These are phyloP conservation scores for Cladorhizidae sp. DNA, from an alignment of 37 sponge, comb jelly and placozoan species.

Conservation along the genomic window DNA sequence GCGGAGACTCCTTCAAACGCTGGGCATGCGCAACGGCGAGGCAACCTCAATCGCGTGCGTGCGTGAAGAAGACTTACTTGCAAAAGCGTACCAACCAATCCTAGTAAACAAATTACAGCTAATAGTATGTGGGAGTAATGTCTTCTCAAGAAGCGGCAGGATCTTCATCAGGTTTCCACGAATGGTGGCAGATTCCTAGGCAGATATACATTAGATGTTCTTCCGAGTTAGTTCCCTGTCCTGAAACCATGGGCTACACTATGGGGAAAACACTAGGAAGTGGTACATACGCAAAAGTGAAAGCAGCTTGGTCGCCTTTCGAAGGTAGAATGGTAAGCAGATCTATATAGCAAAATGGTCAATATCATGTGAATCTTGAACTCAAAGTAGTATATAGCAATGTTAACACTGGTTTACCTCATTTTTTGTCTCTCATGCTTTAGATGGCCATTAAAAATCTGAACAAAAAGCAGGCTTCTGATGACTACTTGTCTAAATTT, in stretches of 20 bases:
- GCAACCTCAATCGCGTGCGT: no score
- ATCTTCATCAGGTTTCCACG: neutral
- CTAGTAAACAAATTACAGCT: no score
- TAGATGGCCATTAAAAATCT: constrained; percentile 92
- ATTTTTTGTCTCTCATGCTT: neutral
- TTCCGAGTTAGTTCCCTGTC: constrained; percentile 18
- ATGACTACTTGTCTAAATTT: constrained; percentile 84
- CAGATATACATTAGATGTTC: constrained; percentile 7
- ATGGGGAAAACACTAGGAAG: constrained; percentile 79
- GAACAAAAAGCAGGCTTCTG: constrained; percentile 75
- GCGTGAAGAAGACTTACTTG: no score
- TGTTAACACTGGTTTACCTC: neutral
- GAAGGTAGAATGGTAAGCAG: constrained; percentile 60
- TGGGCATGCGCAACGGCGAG: no score
- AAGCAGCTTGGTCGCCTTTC: constrained; percentile 65
- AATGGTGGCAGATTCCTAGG: constrained; percentile 9
- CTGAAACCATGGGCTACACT: constrained; percentile 42
- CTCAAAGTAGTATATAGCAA: no score
- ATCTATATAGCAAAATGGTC: no score
- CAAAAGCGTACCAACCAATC: no score
- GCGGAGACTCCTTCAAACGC: no score
- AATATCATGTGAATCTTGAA: no score
- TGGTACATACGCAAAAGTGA: constrained; percentile 93
- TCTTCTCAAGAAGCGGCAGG: neutral
- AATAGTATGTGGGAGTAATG: neutral